Percentiles rank a stretch among this genome's conserved stretches.
These are phyloP conservation scores for Xestia ashworthii DNA, from an alignment of 2,888 invertebrate species.

Conservation along the genomic window DNA sequence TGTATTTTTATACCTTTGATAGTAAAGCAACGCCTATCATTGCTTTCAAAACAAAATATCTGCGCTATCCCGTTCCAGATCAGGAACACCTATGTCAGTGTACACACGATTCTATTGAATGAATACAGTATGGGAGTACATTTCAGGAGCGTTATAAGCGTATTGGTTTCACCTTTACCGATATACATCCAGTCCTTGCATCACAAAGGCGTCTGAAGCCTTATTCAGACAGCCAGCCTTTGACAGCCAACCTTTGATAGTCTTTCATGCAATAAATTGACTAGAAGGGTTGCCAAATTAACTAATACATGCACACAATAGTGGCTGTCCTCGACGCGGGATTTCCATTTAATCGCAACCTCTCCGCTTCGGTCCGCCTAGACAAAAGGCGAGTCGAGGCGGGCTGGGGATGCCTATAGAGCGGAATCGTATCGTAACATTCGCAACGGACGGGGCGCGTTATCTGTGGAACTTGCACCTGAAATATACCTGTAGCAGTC, in stretches of 20 bases:
- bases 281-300: neutral
- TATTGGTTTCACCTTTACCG: neutral
- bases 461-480: constrained; percentile 4
- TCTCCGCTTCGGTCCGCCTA: neutral
- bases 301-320: neutral
- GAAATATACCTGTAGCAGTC: constrained; percentile 7
- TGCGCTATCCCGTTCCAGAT: neutral
- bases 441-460: neutral
- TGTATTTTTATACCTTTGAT: constrained; percentile 6
- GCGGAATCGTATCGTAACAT: constrained; percentile 8
- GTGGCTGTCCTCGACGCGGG: neutral
- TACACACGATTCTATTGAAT: constrained; percentile 2
- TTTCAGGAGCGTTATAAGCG: neutral
- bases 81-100: neutral
- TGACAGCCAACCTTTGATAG: neutral
- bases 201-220: neutral
- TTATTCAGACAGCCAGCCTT: constrained; percentile 1
- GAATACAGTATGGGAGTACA: neutral
- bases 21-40: neutral
- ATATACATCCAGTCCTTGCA: neutral
- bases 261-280: neutral
- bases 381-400: constrained; percentile 4
- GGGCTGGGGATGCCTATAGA: neutral
- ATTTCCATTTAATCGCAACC: constrained; percentile 10
- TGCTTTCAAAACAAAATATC: constrained; percentile 7